Evolutionary conservation across 2,797 vertebrate genomes (phyloP).

Genomic region (Eidolon dupreanum): DNA sequence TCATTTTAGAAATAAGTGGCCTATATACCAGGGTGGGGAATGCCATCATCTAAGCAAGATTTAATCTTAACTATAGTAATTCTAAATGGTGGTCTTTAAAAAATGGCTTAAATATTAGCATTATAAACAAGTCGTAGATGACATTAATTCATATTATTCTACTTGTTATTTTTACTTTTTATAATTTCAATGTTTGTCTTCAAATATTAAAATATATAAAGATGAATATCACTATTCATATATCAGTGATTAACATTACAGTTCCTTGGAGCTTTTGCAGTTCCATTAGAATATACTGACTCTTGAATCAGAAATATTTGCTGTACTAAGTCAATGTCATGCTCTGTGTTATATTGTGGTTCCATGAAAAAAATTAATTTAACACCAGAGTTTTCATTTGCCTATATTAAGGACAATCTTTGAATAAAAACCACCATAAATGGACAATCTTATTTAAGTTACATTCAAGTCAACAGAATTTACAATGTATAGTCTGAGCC

Average conservation of each 20-base stretch:
- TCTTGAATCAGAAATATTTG: slow-evolving; percentile 41
- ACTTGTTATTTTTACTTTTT: not conserved
- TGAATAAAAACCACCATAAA: slow-evolving; percentile 14
- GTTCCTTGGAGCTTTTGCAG: slow-evolving; percentile 1
- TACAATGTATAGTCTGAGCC: not conserved
- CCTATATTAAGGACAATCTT: not conserved
- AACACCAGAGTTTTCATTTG: not conserved
- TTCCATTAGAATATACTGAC: slow-evolving; percentile 24
- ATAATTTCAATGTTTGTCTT: not conserved
- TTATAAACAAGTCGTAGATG: not conserved
- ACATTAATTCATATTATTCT: not conserved
- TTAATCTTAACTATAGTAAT: slow-evolving; percentile 19
- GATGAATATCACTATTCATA: not conserved
- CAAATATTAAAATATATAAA: not conserved
- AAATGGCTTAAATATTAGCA: not conserved
- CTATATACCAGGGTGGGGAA: slow-evolving; percentile 37
- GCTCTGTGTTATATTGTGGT: not conserved
- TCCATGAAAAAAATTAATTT: slow-evolving; percentile 48
- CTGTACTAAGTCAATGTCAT: not conserved
- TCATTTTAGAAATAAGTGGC: slow-evolving; percentile 84
- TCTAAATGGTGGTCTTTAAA: not conserved
- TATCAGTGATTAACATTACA: not conserved
- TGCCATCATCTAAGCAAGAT: not conserved
- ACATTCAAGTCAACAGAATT: not conserved
- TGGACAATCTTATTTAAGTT: not conserved